phyloP scores from a whole-genome alignment of 2,888 invertebrate species.

The Molanna angustata region DNA sequence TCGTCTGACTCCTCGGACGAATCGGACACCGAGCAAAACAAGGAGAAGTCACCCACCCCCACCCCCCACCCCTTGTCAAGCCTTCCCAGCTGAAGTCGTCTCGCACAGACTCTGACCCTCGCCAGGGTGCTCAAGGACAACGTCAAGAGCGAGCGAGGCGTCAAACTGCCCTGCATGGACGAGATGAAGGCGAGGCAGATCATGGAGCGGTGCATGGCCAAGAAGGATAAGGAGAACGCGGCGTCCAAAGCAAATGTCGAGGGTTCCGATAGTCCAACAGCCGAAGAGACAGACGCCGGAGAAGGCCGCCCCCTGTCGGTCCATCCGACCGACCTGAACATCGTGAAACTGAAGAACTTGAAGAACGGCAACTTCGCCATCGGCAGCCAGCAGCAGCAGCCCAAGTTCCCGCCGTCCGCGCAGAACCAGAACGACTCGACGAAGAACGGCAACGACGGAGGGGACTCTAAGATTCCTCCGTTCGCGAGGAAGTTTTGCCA shows the following conservation, averaged over 20 bases:
- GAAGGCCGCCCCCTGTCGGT: background rate
- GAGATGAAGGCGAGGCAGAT: slow-evolving; percentile 37
- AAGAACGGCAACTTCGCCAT: slow-evolving; percentile 29
- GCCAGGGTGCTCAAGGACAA: slow-evolving; percentile 42
- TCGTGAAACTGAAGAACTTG: slow-evolving; percentile 26
- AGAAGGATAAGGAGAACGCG: slow-evolving; percentile 12
- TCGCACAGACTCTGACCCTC: slow-evolving; percentile 50
- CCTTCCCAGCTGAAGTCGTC: slow-evolving; percentile 42
- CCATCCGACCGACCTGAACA: background rate
- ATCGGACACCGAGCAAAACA: slow-evolving; percentile 44
- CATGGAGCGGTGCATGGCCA: slow-evolving; percentile 28
- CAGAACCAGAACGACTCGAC: background rate
- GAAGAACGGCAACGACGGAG: background rate
- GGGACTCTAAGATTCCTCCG: slow-evolving; percentile 3
- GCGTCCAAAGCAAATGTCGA: background rate
- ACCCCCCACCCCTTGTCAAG: slow-evolving; percentile 12
- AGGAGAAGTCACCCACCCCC: slow-evolving; percentile 41
- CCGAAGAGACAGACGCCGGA: slow-evolving; percentile 2
- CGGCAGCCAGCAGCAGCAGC: background rate
- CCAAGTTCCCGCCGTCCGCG: background rate
- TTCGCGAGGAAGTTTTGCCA: slow-evolving; percentile 50
- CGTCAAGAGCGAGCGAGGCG: slow-evolving; percentile 31
- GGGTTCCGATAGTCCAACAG: background rate
- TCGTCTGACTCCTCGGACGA: slow-evolving; percentile 52
- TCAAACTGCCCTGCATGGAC: slow-evolving; percentile 40